Evolutionary conservation across 1,140 invertebrate species (phyloP), one percentile per base, ranked within the genome.

Genomic region (Meloidogyne chitwoodi): DNA sequence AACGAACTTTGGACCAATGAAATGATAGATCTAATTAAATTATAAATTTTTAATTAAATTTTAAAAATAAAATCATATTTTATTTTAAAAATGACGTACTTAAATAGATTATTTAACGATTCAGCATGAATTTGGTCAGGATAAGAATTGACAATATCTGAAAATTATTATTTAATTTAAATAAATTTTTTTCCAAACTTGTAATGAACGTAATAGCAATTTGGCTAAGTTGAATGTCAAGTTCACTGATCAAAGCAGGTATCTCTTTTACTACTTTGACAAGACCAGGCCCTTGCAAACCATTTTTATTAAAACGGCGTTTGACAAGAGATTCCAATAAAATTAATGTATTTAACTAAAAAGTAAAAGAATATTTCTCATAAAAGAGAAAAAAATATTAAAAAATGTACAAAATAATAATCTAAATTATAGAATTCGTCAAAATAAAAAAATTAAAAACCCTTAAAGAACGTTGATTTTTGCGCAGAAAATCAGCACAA

Each of bases 161-260:
- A 41, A 79, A 27, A 80, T 24, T 14, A 26, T n/a, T 44, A 22
- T 69, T 6, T 10, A 38, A 31, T 56, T 6, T 16, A 12, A 56
- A 78, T 3, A 34, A 63, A 8, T n/a, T 63, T 6, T n/a, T 62
- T 24, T 80, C 19, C 24, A 29, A 63, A 81, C 80, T 81, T 61
- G 64, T 77, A n/a, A 79, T 77, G 34, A 82, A 81, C 31, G 63
- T 76, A 80, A 91, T 89, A 69, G 92, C 92, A 65, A 93, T 94
- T 88, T 97, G 94, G 56, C 95, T 94, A 83, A 97, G 94, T 88
- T 98, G 94, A 44, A 99, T 89, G 89, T 99, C 96, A 66, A 92
- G 91, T 88, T 99, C 96, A 83, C 92, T 93, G 69, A 99, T 91
- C 27, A 98, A 89, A 56, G 93, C 91, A 56, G 94, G 93, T 81